Evolutionary conservation across 2,888 invertebrate species (phyloP), one percentile per base, ranked within the genome.

Genomic region (Apocheima hispidaria): DNA sequence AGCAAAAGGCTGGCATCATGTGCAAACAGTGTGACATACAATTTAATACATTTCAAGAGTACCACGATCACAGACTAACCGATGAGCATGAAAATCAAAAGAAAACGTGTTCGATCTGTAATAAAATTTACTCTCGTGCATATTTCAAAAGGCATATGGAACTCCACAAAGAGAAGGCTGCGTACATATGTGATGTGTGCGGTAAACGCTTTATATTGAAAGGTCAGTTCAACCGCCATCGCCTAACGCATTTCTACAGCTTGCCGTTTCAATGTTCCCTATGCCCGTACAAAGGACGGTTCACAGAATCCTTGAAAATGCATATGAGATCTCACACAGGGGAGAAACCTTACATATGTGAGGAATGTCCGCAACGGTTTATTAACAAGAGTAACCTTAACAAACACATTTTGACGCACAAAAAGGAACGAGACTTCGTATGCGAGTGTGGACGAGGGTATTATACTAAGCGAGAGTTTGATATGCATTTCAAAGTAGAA

Each of bases 311-410:
- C 0, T 64, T 92, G 1, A 92, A 88, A 72, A 82, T 90, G 84
- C 92, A 92, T 30, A 91, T 92, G 90, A 78, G 90, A 6, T 69
- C 79, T 0, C 92, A 92, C 44, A 91, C 91, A 0, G 91, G 91
- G 0, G 91, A 92, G 54, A 90, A 83, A 56, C 89, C 89, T 0
- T 91, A 90, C 44, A 86, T 87, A 67, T 92, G 92, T 64, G 64
- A 82, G 0, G 75, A 84, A 59, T 92, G 92, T 58, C 84, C 90
- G 2, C 74, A 83, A 1, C 74, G 84, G 41, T 92, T 89, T 73
- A 82, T 88, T 1, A 90, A 70, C 65, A 90, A 89, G 62, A 92
- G 92, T 63, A 92, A 92, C 73, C 75, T 92, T 0, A 91, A 87
- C 41, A 88, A 85, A 69, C 92, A 92, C 18, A 70, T 81, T 66